Evolutionary conservation across 2,888 invertebrate genomes (phyloP), one percentile per base, ranked within the genome.

Genomic region (Elmis aenea): DNA sequence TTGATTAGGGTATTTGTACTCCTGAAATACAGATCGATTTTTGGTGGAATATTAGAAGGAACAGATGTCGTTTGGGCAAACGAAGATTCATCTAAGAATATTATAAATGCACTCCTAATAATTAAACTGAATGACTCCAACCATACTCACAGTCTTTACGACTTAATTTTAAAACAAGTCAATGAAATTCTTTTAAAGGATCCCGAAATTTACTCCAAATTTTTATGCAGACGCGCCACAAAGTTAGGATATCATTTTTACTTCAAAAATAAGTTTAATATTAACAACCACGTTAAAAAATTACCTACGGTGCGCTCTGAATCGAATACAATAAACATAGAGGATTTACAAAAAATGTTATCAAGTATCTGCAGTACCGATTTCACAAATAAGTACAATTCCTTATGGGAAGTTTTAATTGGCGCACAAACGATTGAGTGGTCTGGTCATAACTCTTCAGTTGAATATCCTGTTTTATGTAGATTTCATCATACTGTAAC

Each of bases 401-500:
- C 70, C 0, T 58, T 71, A 1, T 76, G 76, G 67, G 72, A 76
- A 61, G 70, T 76, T 31, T 51, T 74, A 21, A 58, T 76, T 2
- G 69, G 66, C 3, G 41, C 46, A 20, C 47, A 54, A 29, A 48
- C 53, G 0, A 5, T 41, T 3, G 38, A 55, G 6, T 26, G 47
- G 33, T 27, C 53, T 48, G 45, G n/a, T n/a, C n/a, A n/a, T n/a
- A n/a, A 54, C 13, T 10, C 24, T 3, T 13, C 5, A 24, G 30
- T 9, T 6, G 24, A 10, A 8, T 32, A 24, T 3, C 72, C 72
- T 1, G 58, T 76, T 16, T 52, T 76, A 35, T 71, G 75, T 45
- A 67, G 75, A 39, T 64, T 76, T 32, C 75, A 77, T 53, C 76
- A 76, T 55, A 65, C 72, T 3, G 52, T 76, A 1, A 75, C 75